These are phyloP conservation scores for Crotalus horridus DNA, from an alignment of 2,113 vertebrate genomes.

Conservation along the genomic window DNA sequence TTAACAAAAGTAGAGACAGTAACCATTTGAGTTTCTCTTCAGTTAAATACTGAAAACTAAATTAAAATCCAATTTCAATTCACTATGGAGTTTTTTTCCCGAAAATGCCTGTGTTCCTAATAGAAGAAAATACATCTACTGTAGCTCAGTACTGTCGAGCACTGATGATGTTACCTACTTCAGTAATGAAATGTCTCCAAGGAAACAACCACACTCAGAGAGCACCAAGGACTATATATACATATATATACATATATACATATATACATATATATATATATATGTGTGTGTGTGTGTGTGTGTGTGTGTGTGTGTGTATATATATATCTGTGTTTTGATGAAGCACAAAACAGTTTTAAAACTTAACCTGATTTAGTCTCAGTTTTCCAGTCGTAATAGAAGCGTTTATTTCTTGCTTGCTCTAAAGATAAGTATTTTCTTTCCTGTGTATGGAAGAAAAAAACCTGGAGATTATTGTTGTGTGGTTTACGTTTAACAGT, in stretches of 20 bases:
- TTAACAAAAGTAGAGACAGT: background rate
- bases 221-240: background rate
- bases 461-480: background rate
- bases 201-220: background rate
- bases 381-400: constrained; percentile 81
- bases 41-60: background rate
- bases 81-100: background rate
- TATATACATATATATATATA: background rate
- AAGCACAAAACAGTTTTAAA: background rate
- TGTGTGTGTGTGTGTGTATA: too few species aligned
- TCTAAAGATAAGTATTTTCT: constrained; percentile 82
- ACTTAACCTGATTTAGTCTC: constrained; percentile 75
- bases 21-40: background rate
- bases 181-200: background rate
- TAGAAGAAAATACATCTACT: background rate
- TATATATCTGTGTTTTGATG: background rate
- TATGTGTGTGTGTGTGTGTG: too few species aligned
- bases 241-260: too few species aligned
- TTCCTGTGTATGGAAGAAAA: constrained; percentile 70
- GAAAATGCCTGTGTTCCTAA: background rate
- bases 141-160: background rate
- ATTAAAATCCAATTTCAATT: background rate
- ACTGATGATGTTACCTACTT: background rate
- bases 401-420: constrained; percentile 79
- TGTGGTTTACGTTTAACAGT: background rate